Evolutionary conservation across 2,888 invertebrate species (phyloP), one percentile per base, ranked within the genome.

Genomic region (Tricholauxania praeusta): DNA sequence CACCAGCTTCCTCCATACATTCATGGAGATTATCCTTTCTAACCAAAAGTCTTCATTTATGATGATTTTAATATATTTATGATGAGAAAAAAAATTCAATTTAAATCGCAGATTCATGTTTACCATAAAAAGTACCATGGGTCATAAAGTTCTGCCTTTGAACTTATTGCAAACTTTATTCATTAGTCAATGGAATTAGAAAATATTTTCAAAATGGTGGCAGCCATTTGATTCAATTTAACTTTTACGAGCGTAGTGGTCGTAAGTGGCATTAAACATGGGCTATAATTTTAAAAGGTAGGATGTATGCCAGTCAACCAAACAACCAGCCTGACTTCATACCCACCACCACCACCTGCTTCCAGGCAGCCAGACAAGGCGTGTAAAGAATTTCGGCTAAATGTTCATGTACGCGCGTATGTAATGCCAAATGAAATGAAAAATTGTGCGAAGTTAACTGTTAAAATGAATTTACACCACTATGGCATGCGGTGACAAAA

Each of bases 341-440:
- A 52, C 32, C 32, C 19, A 57, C 28, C 49, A 15, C 22, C 28
- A 15, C 47, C 39, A 10, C 39, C 48, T 57, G 39, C 51, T 15
- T 12, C 10, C 66, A 51, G 63, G 69, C 72, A 66, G 57, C 71
- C 72, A 74, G 79, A 76, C 74, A 65, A 28, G 19, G 57, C 39
- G 53, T 15, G 71, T 64, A 68, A 74, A 68, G 71, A 64, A 72
- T 72, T 68, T 22, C 52, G 51, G 59, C 17, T 51, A 59, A 57
- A 53, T 55, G 53, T 74, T 64, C 71, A 32, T 55, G 49, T 53
- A 39, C 10, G 39, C 10, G 39, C 39, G 39, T 39, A 60, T 71
- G 71, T 71, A 66, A 71, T 64, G 67, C 68, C 69, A 73, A 73
- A 75, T 69, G 73, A 71, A 73, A 73, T 71, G 73, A 72, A 66